Evolutionary conservation across 2,113 vertebrate genomes (phyloP).

Genomic region (Phalacrocorax aristotelis): DNA sequence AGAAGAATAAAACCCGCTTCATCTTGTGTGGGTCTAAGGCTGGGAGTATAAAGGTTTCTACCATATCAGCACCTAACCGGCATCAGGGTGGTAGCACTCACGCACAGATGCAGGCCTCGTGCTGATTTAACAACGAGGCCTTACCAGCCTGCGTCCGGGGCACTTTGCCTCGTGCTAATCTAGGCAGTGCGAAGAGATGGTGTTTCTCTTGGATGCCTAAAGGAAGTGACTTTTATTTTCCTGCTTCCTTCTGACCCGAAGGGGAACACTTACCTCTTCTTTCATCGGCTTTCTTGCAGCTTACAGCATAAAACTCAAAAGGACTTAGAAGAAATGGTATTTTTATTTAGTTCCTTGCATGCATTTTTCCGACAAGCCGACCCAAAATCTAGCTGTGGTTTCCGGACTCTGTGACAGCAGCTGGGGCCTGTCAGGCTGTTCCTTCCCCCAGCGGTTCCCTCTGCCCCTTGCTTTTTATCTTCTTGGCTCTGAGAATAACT

Average conservation of each 20-base stretch:
- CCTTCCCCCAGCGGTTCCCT: background rate
- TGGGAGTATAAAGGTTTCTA: background rate
- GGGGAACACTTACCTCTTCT: background rate
- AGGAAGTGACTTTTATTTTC: background rate
- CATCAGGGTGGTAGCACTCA: background rate
- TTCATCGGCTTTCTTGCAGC: background rate
- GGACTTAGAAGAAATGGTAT: background rate
- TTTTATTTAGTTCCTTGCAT: background rate
- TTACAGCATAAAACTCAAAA: accelerated
- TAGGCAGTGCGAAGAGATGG: background rate
- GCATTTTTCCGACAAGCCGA: background rate
- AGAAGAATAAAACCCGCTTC: background rate
- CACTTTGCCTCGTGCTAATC: background rate
- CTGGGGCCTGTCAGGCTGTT: background rate
- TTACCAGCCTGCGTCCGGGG: background rate
- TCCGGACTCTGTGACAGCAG: background rate
- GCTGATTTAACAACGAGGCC: background rate
- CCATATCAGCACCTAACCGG: background rate
- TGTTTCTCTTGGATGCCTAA: background rate
- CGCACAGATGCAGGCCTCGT: background rate
- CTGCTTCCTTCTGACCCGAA: background rate
- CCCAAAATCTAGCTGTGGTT: background rate
- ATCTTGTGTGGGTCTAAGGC: background rate
- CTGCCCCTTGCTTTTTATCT: background rate
- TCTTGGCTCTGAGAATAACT: conserved; percentile 43